Base-by-base conservation (phyloP, 2,888 invertebrate species). In the Cosmorhoe ocellata region DNA sequence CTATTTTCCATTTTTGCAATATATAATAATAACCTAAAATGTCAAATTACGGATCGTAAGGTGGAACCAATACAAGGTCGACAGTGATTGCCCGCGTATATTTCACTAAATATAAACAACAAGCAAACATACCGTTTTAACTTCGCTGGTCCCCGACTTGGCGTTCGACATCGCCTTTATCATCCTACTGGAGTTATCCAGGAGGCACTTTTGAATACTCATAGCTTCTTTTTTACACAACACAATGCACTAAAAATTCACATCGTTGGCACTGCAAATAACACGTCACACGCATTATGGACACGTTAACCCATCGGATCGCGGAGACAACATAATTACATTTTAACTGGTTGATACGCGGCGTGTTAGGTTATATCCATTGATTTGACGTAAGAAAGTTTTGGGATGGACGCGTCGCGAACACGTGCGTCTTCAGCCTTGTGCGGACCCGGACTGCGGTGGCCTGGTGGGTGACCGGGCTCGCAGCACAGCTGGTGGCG, bases 371-470 rank as follows among this genome's bases (percentile, higher is more conserved):
- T 90, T 90, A 89, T 89, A 90, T 89, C 90, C 90, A 90, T 89
- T 85, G 86, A 85, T 84, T 84, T 84, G 84, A 85, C 87, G 88
- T 89, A 89, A 88, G 76, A 90, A 90, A 89, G 88, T 90, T 90
- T 89, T 74, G 70, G 48, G 45, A 34, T 51, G 54, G 61, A 61
- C 65, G 69, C 63, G 66, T 58, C 58, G 51, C 43, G 28, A 33
- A 61, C 67, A 77, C 82, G 77, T 75, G 64, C 66, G 58, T 47
- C 34, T 34, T 14, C 54, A 54, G 59, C 66, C 61, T 62, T 60
- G 66, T 57, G 61, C 70, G 66, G 70, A 70, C 69, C 74, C 66
- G 73, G 74, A 84, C 86, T 84, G 79, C 56, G 67, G 64, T 58
- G 49, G 56, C 49, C 40, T 49, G 57, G 61, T 65, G 53, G 59